Conservation (phyloP, 2,888 invertebrate genomes). For the Exocentrus adspersus region DNA sequence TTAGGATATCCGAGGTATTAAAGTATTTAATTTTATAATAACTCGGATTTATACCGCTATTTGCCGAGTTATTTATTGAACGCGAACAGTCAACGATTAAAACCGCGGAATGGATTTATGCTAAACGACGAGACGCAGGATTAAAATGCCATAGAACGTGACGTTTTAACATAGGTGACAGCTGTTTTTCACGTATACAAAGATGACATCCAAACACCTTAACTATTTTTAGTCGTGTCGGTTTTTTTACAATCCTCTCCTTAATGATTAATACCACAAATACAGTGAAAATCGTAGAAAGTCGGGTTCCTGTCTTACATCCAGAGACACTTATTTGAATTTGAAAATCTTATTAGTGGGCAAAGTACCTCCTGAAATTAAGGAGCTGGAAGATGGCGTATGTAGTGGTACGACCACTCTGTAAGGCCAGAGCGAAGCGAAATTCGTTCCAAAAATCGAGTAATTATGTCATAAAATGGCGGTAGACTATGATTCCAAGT, state of each 20-base stretch:
- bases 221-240: conserved; percentile 9
- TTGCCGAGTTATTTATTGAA: conserved; percentile 16
- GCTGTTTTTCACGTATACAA: conserved; percentile 43
- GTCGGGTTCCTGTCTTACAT: no score
- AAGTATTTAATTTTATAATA: conserved; percentile 15
- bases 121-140: conserved; percentile 40
- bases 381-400: no score
- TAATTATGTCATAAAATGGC: no score
- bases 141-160: conserved; percentile 49
- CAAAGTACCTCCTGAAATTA: no score
- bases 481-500: no score
- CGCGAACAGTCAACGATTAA: conserved; percentile 27
- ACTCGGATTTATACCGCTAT: conserved; percentile 7
- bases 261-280: no score
- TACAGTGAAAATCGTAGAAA: no score
- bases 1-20: conserved; percentile 7
- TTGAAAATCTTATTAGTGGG: no score
- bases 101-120: conserved; percentile 41
- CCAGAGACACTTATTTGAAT: no score
- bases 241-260: neutral
- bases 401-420: no score
- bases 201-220: conserved; percentile 23
- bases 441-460: no score
- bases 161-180: conserved; percentile 43
- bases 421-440: no score